These are phyloP conservation scores for Ifrita kowaldi DNA, from an alignment of 2,113 vertebrate species.

Conservation along the genomic window DNA sequence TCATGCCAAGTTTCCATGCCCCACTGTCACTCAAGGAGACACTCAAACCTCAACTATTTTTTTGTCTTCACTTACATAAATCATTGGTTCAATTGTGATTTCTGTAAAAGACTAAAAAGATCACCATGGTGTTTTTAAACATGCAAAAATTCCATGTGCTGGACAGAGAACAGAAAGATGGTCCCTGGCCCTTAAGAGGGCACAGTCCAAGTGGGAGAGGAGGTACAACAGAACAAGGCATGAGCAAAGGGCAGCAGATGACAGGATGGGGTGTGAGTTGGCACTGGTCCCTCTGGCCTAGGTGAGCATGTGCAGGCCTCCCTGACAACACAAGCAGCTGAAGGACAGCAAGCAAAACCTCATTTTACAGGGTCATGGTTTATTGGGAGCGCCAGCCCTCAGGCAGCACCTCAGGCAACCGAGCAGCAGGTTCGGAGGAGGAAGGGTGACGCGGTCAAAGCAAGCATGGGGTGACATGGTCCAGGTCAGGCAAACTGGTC, in stretches of 20 bases:
- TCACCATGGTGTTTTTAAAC: accelerated
- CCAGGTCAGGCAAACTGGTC: background rate
- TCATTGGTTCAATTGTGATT: background rate
- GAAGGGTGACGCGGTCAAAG: background rate
- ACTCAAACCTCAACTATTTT: background rate
- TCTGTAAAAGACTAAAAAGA: background rate
- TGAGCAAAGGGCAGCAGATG: background rate
- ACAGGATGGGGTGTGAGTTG: background rate
- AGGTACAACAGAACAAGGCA: background rate
- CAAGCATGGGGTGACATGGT: background rate
- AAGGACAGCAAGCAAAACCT: background rate
- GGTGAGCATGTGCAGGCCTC: background rate
- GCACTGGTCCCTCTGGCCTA: background rate
- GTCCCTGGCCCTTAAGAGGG: background rate
- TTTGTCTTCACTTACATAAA: background rate
- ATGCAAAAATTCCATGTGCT: background rate
- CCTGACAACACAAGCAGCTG: background rate
- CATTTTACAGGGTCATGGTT: background rate
- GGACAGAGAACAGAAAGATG: background rate
- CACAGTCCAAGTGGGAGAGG: background rate
- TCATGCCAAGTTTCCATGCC: background rate
- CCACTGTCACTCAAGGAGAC: background rate
- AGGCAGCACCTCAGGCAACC: background rate
- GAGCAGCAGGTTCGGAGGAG: background rate
- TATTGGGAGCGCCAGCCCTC: background rate